Evolutionary conservation across 2,888 invertebrate genomes (phyloP).

Genomic region (Spodoptera exigua): DNA sequence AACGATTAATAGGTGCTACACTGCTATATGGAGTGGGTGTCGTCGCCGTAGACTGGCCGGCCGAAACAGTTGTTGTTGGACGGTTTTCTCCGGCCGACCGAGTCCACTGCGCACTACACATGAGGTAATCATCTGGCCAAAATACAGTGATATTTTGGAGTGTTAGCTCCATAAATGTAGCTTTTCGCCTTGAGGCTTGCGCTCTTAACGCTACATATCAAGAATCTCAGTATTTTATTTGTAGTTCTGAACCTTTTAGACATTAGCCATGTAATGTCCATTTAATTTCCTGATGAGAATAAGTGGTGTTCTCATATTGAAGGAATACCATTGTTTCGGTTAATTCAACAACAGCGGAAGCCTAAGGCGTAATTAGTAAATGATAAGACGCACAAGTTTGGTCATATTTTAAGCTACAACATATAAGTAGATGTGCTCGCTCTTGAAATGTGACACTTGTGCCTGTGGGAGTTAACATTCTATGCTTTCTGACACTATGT

Average conservation of each 20-base stretch:
- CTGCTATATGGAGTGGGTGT: slow-evolving; percentile 68
- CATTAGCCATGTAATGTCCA: slow-evolving; percentile 41
- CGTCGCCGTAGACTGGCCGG: slow-evolving; percentile 19
- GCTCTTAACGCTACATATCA: slow-evolving; percentile 82
- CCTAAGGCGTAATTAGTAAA: slow-evolving; percentile 70
- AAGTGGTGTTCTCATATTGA: slow-evolving; percentile 68
- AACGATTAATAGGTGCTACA: slow-evolving; percentile 84
- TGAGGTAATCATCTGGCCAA: slow-evolving; percentile 59
- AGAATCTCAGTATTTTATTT: slow-evolving; percentile 79
- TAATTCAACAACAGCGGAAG: slow-evolving; percentile 65
- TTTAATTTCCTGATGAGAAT: slow-evolving; percentile 42
- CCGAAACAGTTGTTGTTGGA: slow-evolving; percentile 18
- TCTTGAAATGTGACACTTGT: slow-evolving; percentile 74
- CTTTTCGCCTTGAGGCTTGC: slow-evolving; percentile 77
- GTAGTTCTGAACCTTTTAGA: slow-evolving; percentile 53
- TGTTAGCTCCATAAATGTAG: slow-evolving; percentile 64
- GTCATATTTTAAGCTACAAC: slow-evolving; percentile 70
- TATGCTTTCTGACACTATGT: slow-evolving; percentile 61
- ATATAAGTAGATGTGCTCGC: slow-evolving; percentile 56
- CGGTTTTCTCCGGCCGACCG: slow-evolving; percentile 11
- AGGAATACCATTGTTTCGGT: slow-evolving; percentile 43
- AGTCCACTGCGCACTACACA: slow-evolving; percentile 22
- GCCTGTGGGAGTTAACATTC: slow-evolving; percentile 63
- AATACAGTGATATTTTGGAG: slow-evolving; percentile 54
- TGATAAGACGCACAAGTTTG: slow-evolving; percentile 64